Evolutionary conservation across 2,888 invertebrate species (phyloP).

Genomic region (Eucera pruinosa): DNA sequence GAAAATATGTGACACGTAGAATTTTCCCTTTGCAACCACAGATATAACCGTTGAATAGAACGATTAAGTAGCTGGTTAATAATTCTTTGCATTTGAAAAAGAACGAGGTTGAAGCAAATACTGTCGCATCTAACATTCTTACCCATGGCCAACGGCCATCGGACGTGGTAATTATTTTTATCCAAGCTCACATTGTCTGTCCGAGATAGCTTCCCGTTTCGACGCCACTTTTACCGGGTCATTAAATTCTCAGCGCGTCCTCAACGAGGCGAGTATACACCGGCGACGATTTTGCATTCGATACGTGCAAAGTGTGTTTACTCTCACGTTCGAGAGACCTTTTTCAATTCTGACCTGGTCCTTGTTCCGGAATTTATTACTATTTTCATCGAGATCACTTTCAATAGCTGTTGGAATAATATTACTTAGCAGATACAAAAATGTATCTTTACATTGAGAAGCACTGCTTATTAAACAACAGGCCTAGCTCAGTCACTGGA

Average conservation of each 20-base stretch:
- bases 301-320: slow-evolving; percentile 39
- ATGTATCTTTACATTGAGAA: no score
- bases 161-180: slow-evolving; percentile 29
- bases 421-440: no score
- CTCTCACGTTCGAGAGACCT: slow-evolving; percentile 23
- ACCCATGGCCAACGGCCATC: background rate
- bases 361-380: background rate
- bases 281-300: slow-evolving; percentile 49
- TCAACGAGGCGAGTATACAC: slow-evolving; percentile 18
- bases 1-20: no score
- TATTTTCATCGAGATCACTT: background rate
- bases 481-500: no score
- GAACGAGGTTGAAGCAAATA: no score
- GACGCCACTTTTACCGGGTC: slow-evolving; percentile 43
- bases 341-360: slow-evolving; percentile 35
- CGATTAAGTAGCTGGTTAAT: no score
- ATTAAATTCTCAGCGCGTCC: slow-evolving; percentile 50
- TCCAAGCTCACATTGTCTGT: background rate
- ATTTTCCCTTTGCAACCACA: no score
- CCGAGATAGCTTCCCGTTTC: slow-evolving; percentile 24
- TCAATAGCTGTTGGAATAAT: no score
- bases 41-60: no score
- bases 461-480: no score
- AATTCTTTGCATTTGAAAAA: no score
- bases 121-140: background rate